Conservation (phyloP, 2,797 vertebrate species). For the Spea hammondii region DNA sequence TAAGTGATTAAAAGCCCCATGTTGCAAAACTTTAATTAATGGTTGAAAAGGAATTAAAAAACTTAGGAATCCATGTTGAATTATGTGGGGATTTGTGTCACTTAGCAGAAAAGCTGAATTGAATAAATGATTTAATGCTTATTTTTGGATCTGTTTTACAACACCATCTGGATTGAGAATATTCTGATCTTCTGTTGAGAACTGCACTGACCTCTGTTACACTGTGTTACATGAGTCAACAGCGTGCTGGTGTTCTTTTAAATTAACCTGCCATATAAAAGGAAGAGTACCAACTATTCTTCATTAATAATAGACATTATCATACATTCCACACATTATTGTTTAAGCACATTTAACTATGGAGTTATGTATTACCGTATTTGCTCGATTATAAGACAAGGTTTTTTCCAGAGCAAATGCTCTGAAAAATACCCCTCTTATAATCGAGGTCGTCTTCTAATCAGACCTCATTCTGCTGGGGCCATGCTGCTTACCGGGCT, state of each 20-base stretch:
- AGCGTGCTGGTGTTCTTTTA: constrained; percentile 15
- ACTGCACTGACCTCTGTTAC: constrained; percentile 44
- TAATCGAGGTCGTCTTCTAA: no score
- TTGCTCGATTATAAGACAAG: no score
- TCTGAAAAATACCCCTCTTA: no score
- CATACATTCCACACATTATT: no score
- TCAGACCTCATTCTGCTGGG: no score
- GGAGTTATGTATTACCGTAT: neutral
- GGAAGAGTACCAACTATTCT: neutral
- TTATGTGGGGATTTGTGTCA: constrained; percentile 51
- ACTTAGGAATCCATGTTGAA: constrained; percentile 38
- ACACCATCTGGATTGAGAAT: constrained; percentile 34
- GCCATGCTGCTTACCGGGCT: no score
- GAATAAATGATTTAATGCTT: constrained; percentile 53
- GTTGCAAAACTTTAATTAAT: neutral
- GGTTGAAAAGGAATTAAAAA: constrained; percentile 41
- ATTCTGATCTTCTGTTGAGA: constrained; percentile 29
- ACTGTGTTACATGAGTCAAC: neutral
- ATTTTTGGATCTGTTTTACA: constrained; percentile 52
- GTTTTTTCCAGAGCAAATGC: no score
- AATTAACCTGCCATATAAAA: neutral
- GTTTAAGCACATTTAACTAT: neutral
- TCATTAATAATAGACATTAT: neutral
- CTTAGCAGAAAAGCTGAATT: constrained; percentile 53
- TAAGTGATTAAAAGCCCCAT: neutral